phyloP scores from a whole-genome alignment of 2,888 invertebrate genomes.

The Ochropleura plecta region DNA sequence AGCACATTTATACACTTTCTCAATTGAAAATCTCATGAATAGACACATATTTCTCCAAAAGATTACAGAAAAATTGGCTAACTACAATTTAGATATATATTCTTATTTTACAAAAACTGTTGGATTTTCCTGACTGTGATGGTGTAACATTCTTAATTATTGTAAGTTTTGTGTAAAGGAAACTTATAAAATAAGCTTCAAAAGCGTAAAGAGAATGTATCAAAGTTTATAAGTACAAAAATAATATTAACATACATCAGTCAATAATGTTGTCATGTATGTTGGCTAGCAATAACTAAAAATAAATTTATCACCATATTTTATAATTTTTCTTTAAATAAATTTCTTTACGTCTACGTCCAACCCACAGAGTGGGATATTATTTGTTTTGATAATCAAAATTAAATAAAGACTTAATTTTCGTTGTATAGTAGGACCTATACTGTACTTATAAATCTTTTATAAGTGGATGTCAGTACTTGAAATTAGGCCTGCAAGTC shows the following conservation, averaged over 20 bases:
- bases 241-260: slow-evolving; percentile 70
- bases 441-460: slow-evolving; percentile 49
- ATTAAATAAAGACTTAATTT: slow-evolving; percentile 73
- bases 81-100: slow-evolving; percentile 78
- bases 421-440: slow-evolving; percentile 76
- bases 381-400: slow-evolving; percentile 44
- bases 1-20: slow-evolving; percentile 59
- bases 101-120: slow-evolving; percentile 56
- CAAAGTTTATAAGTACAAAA: slow-evolving; percentile 66
- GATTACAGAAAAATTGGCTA: slow-evolving; percentile 85
- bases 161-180: slow-evolving; percentile 50
- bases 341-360: slow-evolving; percentile 59
- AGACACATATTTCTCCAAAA: slow-evolving; percentile 78
- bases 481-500: slow-evolving; percentile 56
- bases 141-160: slow-evolving; percentile 41
- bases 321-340: slow-evolving; percentile 60
- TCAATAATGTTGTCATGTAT: slow-evolving; percentile 63
- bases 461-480: slow-evolving; percentile 36
- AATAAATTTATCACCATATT: slow-evolving; percentile 66
- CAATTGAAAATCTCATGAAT: slow-evolving; percentile 65
- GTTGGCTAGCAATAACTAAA: slow-evolving; percentile 67
- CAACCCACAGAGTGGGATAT: slow-evolving; percentile 34
- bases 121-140: slow-evolving; percentile 33
- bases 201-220: slow-evolving; percentile 68
- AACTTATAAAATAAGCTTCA: slow-evolving; percentile 64